Evolutionary conservation across 1,140 invertebrate species (phyloP).

Genomic region (Aporrectodea caliginosa): DNA sequence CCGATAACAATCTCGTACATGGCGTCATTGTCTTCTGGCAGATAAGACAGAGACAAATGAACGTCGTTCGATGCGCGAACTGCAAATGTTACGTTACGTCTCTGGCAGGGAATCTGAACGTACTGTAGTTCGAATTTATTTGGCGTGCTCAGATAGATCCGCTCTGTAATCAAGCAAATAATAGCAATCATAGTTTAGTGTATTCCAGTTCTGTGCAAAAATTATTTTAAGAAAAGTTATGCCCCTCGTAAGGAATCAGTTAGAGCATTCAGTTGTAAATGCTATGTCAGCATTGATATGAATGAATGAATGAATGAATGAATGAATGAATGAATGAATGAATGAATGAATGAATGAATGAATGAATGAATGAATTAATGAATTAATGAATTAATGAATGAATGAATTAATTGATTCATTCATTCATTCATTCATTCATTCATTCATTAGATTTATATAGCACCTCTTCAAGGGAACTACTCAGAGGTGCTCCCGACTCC

Average conservation of each 20-base stretch:
- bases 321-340: too few species aligned
- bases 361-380: too few species aligned
- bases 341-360: too few species aligned
- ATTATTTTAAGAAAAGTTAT: background rate
- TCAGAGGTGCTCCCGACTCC: too few species aligned
- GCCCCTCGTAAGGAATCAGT: background rate
- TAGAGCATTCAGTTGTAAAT: background rate
- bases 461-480: too few species aligned
- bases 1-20: slow-evolving; percentile 4
- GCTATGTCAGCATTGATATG: background rate
- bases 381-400: too few species aligned
- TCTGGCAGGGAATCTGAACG: background rate
- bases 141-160: background rate
- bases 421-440: too few species aligned
- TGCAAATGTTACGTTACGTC: background rate
- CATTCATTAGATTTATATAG: too few species aligned
- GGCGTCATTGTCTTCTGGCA: background rate
- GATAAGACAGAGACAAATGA: background rate
- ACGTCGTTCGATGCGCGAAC: slow-evolving; percentile 6
- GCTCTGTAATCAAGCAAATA: background rate
- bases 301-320: too few species aligned
- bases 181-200: background rate
- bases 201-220: background rate
- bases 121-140: background rate
- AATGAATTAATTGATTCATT: too few species aligned